Evolutionary conservation across 2,888 invertebrate species (phyloP).

Genomic region (Caenorhabditis sp.): DNA sequence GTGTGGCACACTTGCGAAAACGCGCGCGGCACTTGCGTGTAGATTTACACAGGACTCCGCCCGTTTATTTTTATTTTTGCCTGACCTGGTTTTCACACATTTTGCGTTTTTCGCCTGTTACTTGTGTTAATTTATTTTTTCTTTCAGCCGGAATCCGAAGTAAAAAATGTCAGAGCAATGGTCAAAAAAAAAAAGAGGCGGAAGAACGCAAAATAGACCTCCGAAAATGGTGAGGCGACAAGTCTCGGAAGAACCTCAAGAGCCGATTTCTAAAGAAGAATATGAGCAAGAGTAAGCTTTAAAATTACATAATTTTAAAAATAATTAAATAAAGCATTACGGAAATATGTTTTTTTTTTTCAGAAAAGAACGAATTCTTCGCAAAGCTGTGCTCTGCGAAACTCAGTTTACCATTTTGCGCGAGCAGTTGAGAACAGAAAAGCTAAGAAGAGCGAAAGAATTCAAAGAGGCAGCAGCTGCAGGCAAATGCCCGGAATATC

Average conservation of each 20-base stretch:
- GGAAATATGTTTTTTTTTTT: not conserved
- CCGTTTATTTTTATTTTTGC: not conserved
- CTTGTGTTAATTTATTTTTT: not conserved
- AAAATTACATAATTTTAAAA: no score
- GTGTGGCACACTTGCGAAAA: conserved; percentile 14
- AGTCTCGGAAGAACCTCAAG: conserved; percentile 12
- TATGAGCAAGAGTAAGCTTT: conserved; percentile 29
- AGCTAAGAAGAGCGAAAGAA: not conserved
- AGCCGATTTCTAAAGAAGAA: not conserved
- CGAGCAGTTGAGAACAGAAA: not conserved
- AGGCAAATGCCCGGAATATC: conserved; percentile 7
- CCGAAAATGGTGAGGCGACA: not conserved
- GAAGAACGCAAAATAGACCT: conserved; percentile 3
- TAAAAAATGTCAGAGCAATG: conserved; percentile 10
- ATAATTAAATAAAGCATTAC: no score
- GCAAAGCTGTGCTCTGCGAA: conserved; percentile 9
- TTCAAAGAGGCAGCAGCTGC: no score
- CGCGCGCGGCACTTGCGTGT: conserved; percentile 16
- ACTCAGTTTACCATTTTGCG: conserved; percentile 14
- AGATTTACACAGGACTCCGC: conserved; percentile 24
- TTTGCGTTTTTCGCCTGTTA: not conserved
- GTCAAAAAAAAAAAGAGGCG: conserved; percentile 6
- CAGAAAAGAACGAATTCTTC: conserved; percentile 19
- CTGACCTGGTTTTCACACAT: not conserved
- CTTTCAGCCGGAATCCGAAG: not conserved